phyloP scores from a whole-genome alignment of 92 coral and sea anemone genomes.

The Plumapathes pennacea region DNA sequence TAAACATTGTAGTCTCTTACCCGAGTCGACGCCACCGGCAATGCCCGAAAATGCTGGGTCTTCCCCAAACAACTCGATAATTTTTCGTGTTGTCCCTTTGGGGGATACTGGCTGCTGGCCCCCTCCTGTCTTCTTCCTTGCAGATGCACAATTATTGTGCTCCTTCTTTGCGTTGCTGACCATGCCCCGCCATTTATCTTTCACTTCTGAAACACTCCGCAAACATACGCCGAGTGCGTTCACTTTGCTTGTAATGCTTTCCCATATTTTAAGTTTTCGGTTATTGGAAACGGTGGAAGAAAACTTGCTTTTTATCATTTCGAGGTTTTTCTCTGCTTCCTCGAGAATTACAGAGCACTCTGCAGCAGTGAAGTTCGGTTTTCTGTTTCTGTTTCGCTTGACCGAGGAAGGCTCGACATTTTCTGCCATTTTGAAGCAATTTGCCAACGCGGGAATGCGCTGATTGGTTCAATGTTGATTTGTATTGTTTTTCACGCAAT shows the following conservation, averaged over 20 bases:
- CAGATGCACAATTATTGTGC: neutral
- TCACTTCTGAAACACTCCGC: slow-evolving; percentile 10
- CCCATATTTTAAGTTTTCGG: slow-evolving; percentile 18
- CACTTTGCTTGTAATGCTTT: slow-evolving; percentile 11
- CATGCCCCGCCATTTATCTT: slow-evolving; percentile 44
- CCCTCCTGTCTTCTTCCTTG: slow-evolving; percentile 25
- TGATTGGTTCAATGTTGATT: too few species aligned
- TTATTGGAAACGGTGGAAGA: slow-evolving; percentile 14
- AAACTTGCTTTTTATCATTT: slow-evolving; percentile 16
- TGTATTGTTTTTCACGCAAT: too few species aligned
- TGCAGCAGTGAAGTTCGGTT: slow-evolving; percentile 24
- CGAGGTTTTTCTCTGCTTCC: slow-evolving; percentile 23
- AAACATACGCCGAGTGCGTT: slow-evolving; percentile 25
- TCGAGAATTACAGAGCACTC: slow-evolving; percentile 22
- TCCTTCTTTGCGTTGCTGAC: slow-evolving; percentile 23
- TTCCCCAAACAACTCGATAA: slow-evolving; percentile 45
- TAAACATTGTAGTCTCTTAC: too few species aligned
- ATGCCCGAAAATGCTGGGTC: slow-evolving; percentile 48
- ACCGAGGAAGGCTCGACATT: slow-evolving; percentile 3
- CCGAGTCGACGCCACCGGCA: slow-evolving; percentile 42
- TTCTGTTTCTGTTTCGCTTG: slow-evolving; percentile 12
- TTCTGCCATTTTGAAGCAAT: slow-evolving; percentile 17
- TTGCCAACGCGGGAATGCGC: too few species aligned
- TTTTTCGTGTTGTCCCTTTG: slow-evolving; percentile 5
- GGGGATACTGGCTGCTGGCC: slow-evolving; percentile 32